These are phyloP conservation scores for Eupristina koningsbergeri DNA, from an alignment of 1,140 invertebrate genomes.

Conservation along the genomic window DNA sequence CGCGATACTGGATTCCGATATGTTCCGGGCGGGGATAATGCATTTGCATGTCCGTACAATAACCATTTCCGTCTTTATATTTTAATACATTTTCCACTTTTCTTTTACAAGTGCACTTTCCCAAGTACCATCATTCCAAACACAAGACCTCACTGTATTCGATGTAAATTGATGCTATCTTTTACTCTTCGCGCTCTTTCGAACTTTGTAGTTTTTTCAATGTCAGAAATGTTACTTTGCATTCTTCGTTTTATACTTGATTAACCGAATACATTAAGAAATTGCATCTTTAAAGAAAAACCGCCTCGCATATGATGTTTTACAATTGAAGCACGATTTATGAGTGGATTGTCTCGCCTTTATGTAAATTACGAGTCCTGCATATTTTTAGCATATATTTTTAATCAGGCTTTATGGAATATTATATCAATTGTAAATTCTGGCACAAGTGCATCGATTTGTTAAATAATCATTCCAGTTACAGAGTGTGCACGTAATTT, in stretches of 20 bases:
- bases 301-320: background rate
- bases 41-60: background rate
- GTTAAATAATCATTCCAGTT: background rate
- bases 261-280: background rate
- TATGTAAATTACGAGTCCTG: background rate
- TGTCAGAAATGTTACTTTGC: background rate
- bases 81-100: background rate
- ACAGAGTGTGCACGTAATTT: background rate
- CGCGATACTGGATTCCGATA: background rate
- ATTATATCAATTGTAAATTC: background rate
- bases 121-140: too few relatives aligned
- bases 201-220: background rate
- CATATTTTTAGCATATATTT: background rate
- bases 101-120: background rate
- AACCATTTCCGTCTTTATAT: background rate
- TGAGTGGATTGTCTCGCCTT: constrained; percentile 14
- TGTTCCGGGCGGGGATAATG: background rate
- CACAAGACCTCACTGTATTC: too few relatives aligned
- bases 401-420: background rate
- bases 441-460: background rate
- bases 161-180: background rate
- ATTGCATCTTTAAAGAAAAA: too few relatives aligned
- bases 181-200: background rate
- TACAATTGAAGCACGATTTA: background rate
- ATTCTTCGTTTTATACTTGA: background rate